These are phyloP conservation scores for Myrmophylax atrothorax DNA, from an alignment of 2,113 vertebrate genomes.

Conservation along the genomic window DNA sequence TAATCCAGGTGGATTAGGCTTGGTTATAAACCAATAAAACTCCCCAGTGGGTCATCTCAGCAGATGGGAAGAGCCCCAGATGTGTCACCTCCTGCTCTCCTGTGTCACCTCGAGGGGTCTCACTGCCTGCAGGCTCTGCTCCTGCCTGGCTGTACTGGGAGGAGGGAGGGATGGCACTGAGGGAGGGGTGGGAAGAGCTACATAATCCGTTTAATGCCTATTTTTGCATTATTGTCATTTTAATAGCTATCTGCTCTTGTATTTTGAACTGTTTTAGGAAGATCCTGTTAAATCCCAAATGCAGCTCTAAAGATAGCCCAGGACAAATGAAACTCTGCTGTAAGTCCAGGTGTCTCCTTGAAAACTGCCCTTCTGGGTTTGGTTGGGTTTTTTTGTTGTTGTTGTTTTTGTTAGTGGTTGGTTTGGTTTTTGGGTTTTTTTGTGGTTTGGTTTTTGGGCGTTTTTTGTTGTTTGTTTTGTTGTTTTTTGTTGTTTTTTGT, in stretches of 20 bases:
- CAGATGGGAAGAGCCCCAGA: background rate
- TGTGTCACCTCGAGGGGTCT: accelerated
- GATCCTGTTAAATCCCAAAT: background rate
- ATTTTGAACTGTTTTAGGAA: background rate
- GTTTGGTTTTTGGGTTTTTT: too few species aligned
- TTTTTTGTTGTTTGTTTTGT: too few species aligned
- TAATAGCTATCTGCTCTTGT: background rate
- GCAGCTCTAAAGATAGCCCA: background rate
- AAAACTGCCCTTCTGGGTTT: background rate
- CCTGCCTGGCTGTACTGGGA: accelerated
- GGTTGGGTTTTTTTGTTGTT: background rate
- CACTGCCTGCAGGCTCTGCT: background rate
- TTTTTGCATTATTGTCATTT: background rate
- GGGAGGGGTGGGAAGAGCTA: background rate
- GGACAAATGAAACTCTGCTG: background rate
- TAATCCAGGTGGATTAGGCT: background rate
- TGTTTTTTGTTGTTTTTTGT: background rate
- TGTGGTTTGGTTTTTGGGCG: too few species aligned
- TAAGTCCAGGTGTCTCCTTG: background rate
- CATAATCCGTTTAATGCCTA: background rate
- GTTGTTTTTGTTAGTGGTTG: too few species aligned
- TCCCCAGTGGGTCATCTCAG: background rate
- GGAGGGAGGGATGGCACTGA: background rate
- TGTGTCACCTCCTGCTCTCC: background rate
- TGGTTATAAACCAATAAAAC: background rate